These are phyloP conservation scores for Apogon hyalosoma DNA, from an alignment of 2,797 vertebrate species.

Conservation along the genomic window DNA sequence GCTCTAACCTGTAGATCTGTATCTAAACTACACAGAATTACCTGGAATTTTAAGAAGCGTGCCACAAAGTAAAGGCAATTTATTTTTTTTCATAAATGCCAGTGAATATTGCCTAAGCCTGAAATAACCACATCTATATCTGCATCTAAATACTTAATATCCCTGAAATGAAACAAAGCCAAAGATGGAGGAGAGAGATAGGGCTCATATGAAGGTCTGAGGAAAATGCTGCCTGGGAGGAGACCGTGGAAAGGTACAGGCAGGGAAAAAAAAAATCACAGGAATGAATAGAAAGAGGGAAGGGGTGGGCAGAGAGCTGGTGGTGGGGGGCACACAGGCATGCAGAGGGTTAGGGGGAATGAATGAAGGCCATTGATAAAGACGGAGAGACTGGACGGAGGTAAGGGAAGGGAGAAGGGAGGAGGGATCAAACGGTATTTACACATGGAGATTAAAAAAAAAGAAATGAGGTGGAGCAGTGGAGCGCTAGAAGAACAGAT, in stretches of 20 bases:
- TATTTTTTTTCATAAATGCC: background rate
- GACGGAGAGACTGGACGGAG: conserved; percentile 49
- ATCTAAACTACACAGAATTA: conserved; percentile 22
- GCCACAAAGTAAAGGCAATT: conserved; percentile 8
- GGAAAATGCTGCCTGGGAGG: conserved; percentile 51
- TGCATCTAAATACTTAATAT: conserved; percentile 50
- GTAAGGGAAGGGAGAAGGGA: conserved; percentile 47
- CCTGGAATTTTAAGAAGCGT: background rate
- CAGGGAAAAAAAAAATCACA: conserved; percentile 58
- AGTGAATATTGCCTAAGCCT: conserved; percentile 19
- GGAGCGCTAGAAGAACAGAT: conserved; percentile 26
- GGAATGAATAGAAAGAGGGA: conserved; percentile 64
- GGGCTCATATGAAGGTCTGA: conserved; percentile 27
- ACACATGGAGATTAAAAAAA: conserved; percentile 56
- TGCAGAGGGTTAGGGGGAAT: conserved; percentile 69
- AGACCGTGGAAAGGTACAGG: conserved; percentile 75
- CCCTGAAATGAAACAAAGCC: conserved; percentile 34
- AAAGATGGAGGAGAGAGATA: conserved; percentile 61
- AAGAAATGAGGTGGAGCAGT: conserved; percentile 27
- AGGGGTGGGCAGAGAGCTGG: conserved; percentile 33
- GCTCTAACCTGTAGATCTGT: conserved; percentile 7
- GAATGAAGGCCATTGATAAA: conserved; percentile 78
- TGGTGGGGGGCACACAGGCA: conserved; percentile 66
- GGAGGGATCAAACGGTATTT: conserved; percentile 73
- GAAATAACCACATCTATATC: conserved; percentile 43